Conservation (phyloP, 1,140 invertebrate genomes). For the Monochamus saltuarius region DNA sequence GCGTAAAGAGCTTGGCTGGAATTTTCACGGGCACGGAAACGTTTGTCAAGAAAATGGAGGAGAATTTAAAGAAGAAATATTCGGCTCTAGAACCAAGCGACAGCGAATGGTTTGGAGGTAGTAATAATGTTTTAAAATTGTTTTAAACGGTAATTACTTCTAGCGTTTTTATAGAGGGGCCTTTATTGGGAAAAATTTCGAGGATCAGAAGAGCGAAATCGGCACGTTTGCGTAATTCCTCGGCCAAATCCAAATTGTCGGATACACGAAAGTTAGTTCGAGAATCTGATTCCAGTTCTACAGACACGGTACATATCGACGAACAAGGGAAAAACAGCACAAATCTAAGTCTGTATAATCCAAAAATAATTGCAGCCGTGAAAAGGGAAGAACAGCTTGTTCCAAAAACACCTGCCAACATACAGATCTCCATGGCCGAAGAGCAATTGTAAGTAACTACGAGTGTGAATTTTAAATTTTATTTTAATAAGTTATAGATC, state of each 20-base stretch:
- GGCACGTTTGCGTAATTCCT: constrained; percentile 52
- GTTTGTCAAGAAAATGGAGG: constrained; percentile 52
- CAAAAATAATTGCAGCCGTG: constrained; percentile 4
- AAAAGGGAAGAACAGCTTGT: background rate
- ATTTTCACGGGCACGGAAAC: constrained; percentile 49
- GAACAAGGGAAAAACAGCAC: background rate
- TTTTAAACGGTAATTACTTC: background rate
- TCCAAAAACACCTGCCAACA: background rate
- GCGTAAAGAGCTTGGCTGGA: constrained; percentile 46
- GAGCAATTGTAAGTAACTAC: constrained; percentile 29
- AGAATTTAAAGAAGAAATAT: constrained; percentile 55
- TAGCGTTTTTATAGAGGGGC: constrained; percentile 45
- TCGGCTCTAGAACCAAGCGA: constrained; percentile 62
- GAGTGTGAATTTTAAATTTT: too few species aligned
- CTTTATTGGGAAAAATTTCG: constrained; percentile 61
- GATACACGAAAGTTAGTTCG: constrained; percentile 41
- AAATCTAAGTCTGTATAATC: background rate
- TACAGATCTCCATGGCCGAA: constrained; percentile 15
- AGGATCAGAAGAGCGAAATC: constrained; percentile 62
- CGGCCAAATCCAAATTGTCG: constrained; percentile 46
- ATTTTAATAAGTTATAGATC: constrained; percentile 27
- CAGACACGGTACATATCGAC: constrained; percentile 19
- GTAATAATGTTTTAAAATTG: too few species aligned
- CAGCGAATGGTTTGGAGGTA: constrained; percentile 62
- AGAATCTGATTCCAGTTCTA: constrained; percentile 45